Evolutionary conservation across 2,797 vertebrate genomes (phyloP).

Genomic region (Nannoperca obscura): DNA sequence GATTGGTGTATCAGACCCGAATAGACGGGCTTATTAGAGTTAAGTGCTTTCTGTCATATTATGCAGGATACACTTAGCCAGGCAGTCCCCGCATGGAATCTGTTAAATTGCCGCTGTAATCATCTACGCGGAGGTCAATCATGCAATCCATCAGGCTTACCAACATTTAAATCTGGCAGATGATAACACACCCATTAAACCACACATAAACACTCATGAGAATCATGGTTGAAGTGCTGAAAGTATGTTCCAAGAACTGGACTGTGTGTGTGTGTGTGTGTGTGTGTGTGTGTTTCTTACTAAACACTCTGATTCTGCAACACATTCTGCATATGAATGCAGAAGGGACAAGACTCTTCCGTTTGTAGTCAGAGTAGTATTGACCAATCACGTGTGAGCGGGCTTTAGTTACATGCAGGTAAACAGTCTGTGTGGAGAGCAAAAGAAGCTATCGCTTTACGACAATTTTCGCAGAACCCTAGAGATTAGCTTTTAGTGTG

Average conservation of each 20-base stretch:
- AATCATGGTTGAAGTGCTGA: not conserved
- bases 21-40: constrained; percentile 57
- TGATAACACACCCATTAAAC: constrained; percentile 34
- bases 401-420: too few species aligned
- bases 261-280: not conserved
- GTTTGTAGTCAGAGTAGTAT: too few species aligned
- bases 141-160: constrained; percentile 19
- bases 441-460: too few species aligned
- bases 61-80: constrained; percentile 30
- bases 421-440: too few species aligned
- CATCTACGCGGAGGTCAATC: constrained; percentile 50
- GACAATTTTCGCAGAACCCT: too few species aligned
- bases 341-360: too few species aligned
- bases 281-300: too few species aligned
- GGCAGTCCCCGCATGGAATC: constrained; percentile 39
- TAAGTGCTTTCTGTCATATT: constrained; percentile 56
- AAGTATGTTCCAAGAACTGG: not conserved
- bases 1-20: constrained; percentile 21
- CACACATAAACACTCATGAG: constrained; percentile 14
- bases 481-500: too few species aligned
- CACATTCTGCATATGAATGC: too few species aligned
- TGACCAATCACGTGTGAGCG: too few species aligned
- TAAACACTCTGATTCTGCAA: too few species aligned
- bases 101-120: constrained; percentile 50
- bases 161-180: constrained; percentile 19